Percentiles rank a stretch among this genome's conserved stretches.
These are phyloP conservation scores for Oscheius sp. DNA, from an alignment of 1,140 invertebrate genomes.

Conservation along the genomic window DNA sequence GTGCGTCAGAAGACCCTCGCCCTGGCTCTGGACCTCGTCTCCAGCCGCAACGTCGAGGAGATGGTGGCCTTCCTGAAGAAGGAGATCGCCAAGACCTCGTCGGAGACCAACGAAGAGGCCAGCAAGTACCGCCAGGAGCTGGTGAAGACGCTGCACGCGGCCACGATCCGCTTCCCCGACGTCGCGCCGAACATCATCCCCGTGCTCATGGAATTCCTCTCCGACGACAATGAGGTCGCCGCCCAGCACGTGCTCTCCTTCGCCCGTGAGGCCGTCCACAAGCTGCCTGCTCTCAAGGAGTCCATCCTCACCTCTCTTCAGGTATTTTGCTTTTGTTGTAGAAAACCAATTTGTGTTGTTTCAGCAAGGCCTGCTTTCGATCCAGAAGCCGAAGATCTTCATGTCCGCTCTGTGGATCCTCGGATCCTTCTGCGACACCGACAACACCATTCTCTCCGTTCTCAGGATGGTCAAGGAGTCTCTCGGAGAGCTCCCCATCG, in stretches of 20 bases:
- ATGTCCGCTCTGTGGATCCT: constrained; percentile 90
- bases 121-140: constrained; percentile 92
- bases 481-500: constrained; percentile 74
- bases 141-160: constrained; percentile 88
- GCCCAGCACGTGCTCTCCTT: constrained; percentile 91
- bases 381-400: constrained; percentile 31
- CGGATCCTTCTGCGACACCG: constrained; percentile 83
- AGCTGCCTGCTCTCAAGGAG: constrained; percentile 77
- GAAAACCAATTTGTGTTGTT: background rate
- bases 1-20: constrained; percentile 79
- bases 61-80: constrained; percentile 62
- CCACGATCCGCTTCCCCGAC: constrained; percentile 96
- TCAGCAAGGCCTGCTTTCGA: constrained; percentile 27
- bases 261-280: constrained; percentile 87
- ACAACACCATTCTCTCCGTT: constrained; percentile 10
- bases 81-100: constrained; percentile 85
- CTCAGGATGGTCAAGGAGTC: constrained; percentile 51
- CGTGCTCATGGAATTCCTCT: constrained; percentile 90
- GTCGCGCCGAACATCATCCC: constrained; percentile 89
- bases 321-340: constrained; percentile 45
- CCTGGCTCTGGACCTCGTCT: constrained; percentile 85
- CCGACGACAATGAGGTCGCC: constrained; percentile 86
- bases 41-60: constrained; percentile 87
- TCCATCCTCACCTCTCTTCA: constrained; percentile 71
- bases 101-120: constrained; percentile 80